Conservation (phyloP, 2,888 invertebrate species). For the Dolichopus griseipennis region DNA sequence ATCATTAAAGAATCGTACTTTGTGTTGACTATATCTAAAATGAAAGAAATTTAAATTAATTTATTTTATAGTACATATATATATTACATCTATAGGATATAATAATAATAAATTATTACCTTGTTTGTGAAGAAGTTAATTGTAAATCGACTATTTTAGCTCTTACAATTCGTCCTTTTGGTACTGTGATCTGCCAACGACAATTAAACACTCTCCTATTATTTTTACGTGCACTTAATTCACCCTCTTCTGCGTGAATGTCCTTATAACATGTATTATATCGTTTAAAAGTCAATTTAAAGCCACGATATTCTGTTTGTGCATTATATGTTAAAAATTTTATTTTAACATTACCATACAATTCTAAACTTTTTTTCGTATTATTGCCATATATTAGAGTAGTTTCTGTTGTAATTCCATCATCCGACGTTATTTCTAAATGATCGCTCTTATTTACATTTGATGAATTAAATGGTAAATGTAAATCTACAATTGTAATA, state of each 20-base stretch:
- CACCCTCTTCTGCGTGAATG: constrained; percentile 54
- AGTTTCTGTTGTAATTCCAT: constrained; percentile 13
- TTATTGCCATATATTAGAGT: constrained; percentile 40
- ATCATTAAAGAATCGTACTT: constrained; percentile 28
- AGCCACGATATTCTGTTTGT: constrained; percentile 48
- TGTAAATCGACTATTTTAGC: constrained; percentile 48
- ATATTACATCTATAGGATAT: no score
- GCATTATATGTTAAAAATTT: constrained; percentile 46
- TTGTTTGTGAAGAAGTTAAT: not conserved
- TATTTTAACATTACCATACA: constrained; percentile 46
- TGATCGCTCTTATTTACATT: constrained; percentile 38
- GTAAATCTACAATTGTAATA: constrained; percentile 44
- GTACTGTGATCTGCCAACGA: constrained; percentile 59
- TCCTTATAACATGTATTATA: constrained; percentile 54
- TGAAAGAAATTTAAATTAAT: constrained; percentile 12
- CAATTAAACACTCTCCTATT: constrained; percentile 47
- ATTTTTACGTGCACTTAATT: constrained; percentile 21
- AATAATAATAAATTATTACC: no score
- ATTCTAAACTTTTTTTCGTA: constrained; percentile 37
- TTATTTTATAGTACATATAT: no score
- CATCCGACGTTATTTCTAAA: constrained; percentile 32
- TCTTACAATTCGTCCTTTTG: constrained; percentile 53
- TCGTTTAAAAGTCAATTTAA: constrained; percentile 53
- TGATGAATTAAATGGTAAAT: constrained; percentile 35
- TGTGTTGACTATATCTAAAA: not conserved